Conservation (phyloP, 2,797 vertebrate species). For the Oreochromis mossambicus region DNA sequence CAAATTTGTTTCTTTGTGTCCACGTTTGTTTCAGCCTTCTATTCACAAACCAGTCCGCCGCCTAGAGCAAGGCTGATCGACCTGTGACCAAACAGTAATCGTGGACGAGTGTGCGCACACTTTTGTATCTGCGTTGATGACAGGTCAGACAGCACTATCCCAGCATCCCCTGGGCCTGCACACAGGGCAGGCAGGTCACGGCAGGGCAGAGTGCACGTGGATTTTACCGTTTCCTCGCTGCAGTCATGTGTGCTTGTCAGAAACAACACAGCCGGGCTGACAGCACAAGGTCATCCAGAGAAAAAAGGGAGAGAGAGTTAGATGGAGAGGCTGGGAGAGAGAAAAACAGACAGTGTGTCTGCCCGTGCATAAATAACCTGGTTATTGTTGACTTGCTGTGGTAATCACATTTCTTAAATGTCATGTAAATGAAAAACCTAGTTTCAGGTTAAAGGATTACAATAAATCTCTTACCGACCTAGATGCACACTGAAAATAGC, state of each 20-base stretch:
- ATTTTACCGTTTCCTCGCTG: conserved; percentile 13
- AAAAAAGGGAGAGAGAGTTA: neutral
- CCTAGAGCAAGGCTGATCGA: conserved; percentile 34
- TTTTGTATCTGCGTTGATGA: neutral
- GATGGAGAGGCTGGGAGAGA: neutral
- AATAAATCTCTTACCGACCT: neutral
- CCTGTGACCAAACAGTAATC: neutral
- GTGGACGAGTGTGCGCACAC: neutral
- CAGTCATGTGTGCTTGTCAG: conserved; percentile 21
- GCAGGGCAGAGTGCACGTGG: conserved; percentile 22
- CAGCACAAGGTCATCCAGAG: conserved; percentile 37
- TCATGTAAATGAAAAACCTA: neutral
- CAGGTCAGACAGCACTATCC: conserved; percentile 22
- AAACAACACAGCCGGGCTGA: conserved; percentile 9
- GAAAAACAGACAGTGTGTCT: conserved; percentile 1
- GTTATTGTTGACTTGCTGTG: neutral
- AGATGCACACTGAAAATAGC: neutral
- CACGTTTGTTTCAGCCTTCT: neutral
- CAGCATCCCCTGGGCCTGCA: conserved; percentile 19
- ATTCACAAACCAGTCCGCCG: neutral
- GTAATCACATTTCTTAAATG: conserved; percentile 2
- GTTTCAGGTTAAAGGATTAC: neutral
- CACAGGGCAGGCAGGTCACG: conserved; percentile 6
- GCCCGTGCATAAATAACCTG: neutral
- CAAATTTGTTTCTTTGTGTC: neutral